These are phyloP conservation scores for Ptilodon capucinus DNA, from an alignment of 2,888 invertebrate genomes.

Conservation along the genomic window DNA sequence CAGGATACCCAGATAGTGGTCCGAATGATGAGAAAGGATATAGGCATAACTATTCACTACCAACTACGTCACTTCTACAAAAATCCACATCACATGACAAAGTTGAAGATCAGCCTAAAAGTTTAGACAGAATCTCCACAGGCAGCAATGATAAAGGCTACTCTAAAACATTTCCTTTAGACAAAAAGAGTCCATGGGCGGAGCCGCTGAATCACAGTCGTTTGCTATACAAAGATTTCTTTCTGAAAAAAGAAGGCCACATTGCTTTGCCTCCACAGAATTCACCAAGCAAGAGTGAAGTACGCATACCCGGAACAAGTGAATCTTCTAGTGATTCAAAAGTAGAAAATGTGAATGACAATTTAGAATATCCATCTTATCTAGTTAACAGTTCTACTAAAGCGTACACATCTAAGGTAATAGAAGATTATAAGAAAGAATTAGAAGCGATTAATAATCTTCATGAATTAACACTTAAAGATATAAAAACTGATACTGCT, in stretches of 20 bases:
- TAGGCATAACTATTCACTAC: slow-evolving; percentile 59
- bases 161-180: slow-evolving; percentile 46
- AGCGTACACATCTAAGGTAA: slow-evolving; percentile 78
- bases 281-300: slow-evolving; percentile 53
- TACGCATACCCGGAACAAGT: slow-evolving; percentile 35
- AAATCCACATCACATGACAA: slow-evolving; percentile 48
- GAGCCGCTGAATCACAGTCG: slow-evolving; percentile 73
- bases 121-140: slow-evolving; percentile 60
- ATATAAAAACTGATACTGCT: slow-evolving; percentile 66
- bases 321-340: slow-evolving; percentile 36
- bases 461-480: slow-evolving; percentile 74
- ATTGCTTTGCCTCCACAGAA: slow-evolving; percentile 66
- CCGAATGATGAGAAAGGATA: slow-evolving; percentile 60
- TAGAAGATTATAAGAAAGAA: slow-evolving; percentile 79
- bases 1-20: slow-evolving; percentile 69
- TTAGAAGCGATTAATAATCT: slow-evolving; percentile 74
- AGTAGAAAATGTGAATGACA: slow-evolving; percentile 40
- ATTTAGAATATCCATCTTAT: slow-evolving; percentile 69
- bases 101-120: slow-evolving; percentile 60
- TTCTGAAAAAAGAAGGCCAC: slow-evolving; percentile 69
- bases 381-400: slow-evolving; percentile 72
- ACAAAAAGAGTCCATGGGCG: slow-evolving; percentile 51
- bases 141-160: slow-evolving; percentile 54
- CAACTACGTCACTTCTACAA: slow-evolving; percentile 50
- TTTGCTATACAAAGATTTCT: slow-evolving; percentile 75